Percentiles rank a stretch among this genome's conserved stretches.
Conservation (phyloP, 2,797 vertebrate genomes). For the Argya squamiceps region DNA sequence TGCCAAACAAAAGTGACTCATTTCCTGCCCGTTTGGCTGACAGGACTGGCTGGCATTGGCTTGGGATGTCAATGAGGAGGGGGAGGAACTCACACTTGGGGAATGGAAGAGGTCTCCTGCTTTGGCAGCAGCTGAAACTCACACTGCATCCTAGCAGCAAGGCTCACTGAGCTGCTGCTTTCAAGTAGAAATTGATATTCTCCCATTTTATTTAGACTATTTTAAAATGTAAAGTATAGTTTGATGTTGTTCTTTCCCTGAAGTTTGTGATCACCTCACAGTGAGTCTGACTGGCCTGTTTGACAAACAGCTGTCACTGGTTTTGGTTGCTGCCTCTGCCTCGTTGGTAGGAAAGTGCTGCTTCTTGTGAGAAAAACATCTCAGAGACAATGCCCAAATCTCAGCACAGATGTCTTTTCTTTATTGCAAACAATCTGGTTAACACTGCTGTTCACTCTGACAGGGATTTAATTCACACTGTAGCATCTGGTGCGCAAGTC, state of each 20-base stretch:
- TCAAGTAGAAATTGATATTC: neutral
- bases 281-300: neutral
- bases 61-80: fast-evolving
- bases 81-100: fast-evolving
- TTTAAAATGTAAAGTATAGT: neutral
- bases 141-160: neutral
- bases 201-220: neutral
- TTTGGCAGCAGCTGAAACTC: neutral
- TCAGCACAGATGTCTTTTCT: neutral
- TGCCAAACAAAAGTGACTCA: neutral
- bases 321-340: neutral
- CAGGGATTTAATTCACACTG: fast-evolving
- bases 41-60: neutral
- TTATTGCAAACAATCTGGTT: neutral
- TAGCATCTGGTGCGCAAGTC: neutral
- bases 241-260: neutral
- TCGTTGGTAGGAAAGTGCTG: neutral
- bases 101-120: neutral
- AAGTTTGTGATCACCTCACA: neutral
- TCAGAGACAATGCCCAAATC: neutral
- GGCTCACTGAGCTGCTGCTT: neutral
- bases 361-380: neutral
- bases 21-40: neutral
- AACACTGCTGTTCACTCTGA: neutral
- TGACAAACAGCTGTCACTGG: neutral